Evolutionary conservation across 2,888 invertebrate genomes (phyloP), one percentile per base, ranked within the genome.

Genomic region (Lasioglossum figueresi): DNA sequence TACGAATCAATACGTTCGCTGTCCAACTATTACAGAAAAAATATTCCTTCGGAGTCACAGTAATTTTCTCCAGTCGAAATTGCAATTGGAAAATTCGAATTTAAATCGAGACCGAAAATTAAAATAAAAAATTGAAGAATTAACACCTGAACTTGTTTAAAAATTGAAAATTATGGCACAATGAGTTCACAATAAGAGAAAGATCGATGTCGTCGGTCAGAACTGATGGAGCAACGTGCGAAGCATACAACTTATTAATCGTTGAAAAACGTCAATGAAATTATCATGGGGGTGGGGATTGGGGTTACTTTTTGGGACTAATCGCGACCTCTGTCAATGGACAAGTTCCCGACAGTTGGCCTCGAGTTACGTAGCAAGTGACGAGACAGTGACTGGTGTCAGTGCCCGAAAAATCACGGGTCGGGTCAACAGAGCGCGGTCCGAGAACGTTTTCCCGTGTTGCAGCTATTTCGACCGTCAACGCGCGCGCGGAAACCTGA

Each of bases 401-500:
- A 23, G 37, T 68, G 68, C 68, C 68, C 59, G 59, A 66, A 66
- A 66, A 66, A 66, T 66, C 66, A 66, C 66, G 19, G 66, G 66
- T 34, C 34, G 8, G 27, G 59, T 59, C n/a, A 59, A 59, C 59
- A 68, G 37, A 68, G 68, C 43, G 19, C 43, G 66, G 66, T 34
- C 12, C 76, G 45, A 83, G 83, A 72, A 77, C 45, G 76, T 72
- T 74, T 83, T 83, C 56, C 73, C 63, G 56, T 72, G 75, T 75
- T 59, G 48, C 43, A 71, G 78, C 52, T 59, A 75, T 63, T 63
- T 52, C n/a, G 79, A 63, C 52, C 43, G 73, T 43, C 63, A 75
- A 59, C 84, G 45, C 77, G 66, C 66, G 66, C 66, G 59, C 70
- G 74, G 81, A 77, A 81, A 77, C 81, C 40, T 45, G 86, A 77